These are phyloP conservation scores for Deroplatys truncata DNA, from an alignment of 2,888 invertebrate genomes.

Conservation along the genomic window DNA sequence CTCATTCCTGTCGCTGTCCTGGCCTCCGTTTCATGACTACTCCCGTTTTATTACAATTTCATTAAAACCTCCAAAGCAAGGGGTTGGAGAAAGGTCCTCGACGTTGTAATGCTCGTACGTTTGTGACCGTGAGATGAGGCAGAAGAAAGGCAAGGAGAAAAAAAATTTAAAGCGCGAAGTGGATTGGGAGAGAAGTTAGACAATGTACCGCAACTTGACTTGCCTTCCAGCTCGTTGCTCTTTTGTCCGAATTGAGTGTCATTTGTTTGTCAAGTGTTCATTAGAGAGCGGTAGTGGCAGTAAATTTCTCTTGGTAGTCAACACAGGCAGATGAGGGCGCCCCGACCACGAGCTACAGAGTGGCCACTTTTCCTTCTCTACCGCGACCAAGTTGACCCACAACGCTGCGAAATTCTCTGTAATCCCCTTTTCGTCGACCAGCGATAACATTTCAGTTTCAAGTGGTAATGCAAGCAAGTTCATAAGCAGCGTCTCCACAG, in stretches of 20 bases:
- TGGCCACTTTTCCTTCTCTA: background rate
- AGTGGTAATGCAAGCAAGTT: background rate
- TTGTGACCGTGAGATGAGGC: background rate
- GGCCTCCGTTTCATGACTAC: background rate
- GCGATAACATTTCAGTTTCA: background rate
- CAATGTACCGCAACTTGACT: background rate
- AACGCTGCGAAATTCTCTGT: background rate
- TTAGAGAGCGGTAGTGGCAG: background rate
- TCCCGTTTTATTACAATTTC: background rate
- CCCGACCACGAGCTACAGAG: background rate
- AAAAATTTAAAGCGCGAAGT: background rate
- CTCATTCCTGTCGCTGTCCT: background rate
- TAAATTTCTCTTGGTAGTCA: background rate
- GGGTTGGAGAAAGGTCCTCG: background rate
- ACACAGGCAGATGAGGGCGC: background rate
- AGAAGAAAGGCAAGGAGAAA: background rate
- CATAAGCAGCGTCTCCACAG: background rate
- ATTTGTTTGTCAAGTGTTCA: slow-evolving; percentile 15
- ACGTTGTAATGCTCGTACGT: background rate
- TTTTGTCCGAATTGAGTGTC: background rate
- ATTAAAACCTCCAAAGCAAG: background rate
- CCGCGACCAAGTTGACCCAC: background rate
- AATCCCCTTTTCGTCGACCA: background rate
- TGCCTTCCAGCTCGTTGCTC: background rate
- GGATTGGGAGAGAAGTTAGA: background rate